Evolutionary conservation across 2,797 vertebrate species (phyloP), one percentile per base, ranked within the genome.

Genomic region (Chaetophractus vellerosus): DNA sequence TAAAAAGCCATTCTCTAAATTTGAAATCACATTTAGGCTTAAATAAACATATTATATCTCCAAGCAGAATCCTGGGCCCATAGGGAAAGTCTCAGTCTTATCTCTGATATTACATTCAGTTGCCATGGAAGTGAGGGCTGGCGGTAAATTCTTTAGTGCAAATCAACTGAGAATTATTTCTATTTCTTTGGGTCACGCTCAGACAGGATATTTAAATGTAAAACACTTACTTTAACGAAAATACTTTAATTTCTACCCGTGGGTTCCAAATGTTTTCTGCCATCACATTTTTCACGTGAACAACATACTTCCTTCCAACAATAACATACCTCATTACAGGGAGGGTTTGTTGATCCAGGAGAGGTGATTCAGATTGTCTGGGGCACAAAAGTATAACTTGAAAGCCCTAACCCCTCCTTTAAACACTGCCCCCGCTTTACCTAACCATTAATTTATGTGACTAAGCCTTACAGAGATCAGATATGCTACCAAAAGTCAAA

Each of bases 201-300:
- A 85, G 36, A 92, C 26, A 89, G 24, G 12, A 92, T 91, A 75
- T 63, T 93, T 91, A 45, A 24, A 33, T n/a, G 15, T 87, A 14
- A 95, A 95, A 88, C 38, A 57, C 52, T 81, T 57, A 72, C 85
- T 92, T 94, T 89, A 83, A 96, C 95, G 76, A 88, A 78, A 85
- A 72, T 50, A 63, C 72, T 92, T 69, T 82, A 82, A 88, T 85
- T 78, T 88, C 90, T 71, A 21, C 24, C 55, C 74, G 14, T 87
- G 36, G 38, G 45, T 92, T 93, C 28, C 52, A 93, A 76, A 87
- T 2, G 0, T 82, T 93, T 96, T 83, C 66, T 66, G 45, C 55
- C 48, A 33, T 86, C 78, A 50, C 36, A 71, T 63, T 90, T 88
- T 66, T 79, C 59, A 59, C 23, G 71, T 6, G 31, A 88, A 45